These are phyloP conservation scores for Jordanella pulchra DNA, from an alignment of 2,797 vertebrate species.

Conservation along the genomic window DNA sequence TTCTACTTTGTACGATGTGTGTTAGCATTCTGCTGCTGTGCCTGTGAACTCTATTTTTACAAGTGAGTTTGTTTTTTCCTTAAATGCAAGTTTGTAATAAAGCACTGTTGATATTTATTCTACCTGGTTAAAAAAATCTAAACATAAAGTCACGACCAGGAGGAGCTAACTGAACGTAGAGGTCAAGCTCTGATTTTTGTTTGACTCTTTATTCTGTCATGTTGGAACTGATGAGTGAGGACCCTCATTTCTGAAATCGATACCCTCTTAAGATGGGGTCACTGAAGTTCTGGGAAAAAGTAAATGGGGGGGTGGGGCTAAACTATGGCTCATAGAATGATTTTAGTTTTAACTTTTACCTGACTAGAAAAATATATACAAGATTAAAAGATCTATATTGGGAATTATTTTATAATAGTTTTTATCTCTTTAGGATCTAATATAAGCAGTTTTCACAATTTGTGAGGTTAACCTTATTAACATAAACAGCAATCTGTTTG, in stretches of 20 bases:
- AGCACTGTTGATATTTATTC: not conserved
- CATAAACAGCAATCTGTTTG: too few relatives aligned
- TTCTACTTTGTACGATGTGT: conserved; percentile 98
- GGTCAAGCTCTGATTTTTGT: not conserved
- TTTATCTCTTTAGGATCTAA: too few relatives aligned
- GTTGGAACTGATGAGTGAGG: not conserved
- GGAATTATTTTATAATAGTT: too few relatives aligned
- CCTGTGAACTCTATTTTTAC: conserved; percentile 99
- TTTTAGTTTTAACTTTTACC: too few relatives aligned
- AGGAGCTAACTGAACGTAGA: not conserved
- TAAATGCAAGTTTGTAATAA: not conserved
- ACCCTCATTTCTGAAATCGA: not conserved
- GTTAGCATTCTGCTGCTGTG: conserved; percentile 93
- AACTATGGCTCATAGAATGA: too few relatives aligned
- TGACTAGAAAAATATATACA: too few relatives aligned
- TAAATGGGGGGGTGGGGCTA: not conserved
- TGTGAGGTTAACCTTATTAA: too few relatives aligned
- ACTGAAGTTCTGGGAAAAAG: not conserved
- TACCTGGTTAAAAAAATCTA: not conserved
- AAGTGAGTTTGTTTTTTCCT: conserved; percentile 85
- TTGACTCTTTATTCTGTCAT: not conserved
- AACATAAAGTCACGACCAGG: not conserved
- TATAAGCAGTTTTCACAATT: too few relatives aligned
- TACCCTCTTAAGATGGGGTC: not conserved
- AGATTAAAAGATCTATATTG: too few relatives aligned